Percentiles rank a stretch among this genome's conserved stretches.
phyloP scores from a whole-genome alignment of 2,888 invertebrate species.

The Ceratothoa steindachneri region DNA sequence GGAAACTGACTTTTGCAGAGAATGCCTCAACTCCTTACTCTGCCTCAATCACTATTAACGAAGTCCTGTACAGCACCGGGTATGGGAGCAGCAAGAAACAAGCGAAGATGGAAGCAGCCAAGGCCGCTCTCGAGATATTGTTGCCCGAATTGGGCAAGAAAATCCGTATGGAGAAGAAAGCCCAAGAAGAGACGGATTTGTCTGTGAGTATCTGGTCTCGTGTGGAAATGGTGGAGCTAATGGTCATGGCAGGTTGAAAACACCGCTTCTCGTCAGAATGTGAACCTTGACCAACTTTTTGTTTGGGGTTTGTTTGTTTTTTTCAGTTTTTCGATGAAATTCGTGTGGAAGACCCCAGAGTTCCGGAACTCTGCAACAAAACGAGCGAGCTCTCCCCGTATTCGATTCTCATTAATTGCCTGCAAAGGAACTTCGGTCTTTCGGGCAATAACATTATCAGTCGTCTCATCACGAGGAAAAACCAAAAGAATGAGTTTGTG shows the following conservation, averaged over 20 bases:
- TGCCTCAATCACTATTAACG: conserved; percentile 86
- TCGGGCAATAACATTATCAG: conserved; percentile 82
- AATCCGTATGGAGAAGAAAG: conserved; percentile 60
- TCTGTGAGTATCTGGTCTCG: conserved; percentile 53
- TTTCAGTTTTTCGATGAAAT: conserved; percentile 83
- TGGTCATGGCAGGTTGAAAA: no score
- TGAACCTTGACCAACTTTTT: no score
- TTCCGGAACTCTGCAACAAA: conserved; percentile 91
- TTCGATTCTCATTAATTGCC: conserved; percentile 83
- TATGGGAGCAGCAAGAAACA: conserved; percentile 92
- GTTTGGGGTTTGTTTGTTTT: no score
- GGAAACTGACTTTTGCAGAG: no score
- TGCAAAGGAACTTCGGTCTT: conserved; percentile 86
- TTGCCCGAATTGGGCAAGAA: conserved; percentile 87
- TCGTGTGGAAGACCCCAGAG: conserved; percentile 86
- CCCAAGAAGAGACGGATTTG: conserved; percentile 54
- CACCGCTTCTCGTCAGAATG: no score
- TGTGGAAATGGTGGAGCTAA: not conserved
- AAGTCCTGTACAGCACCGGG: conserved; percentile 88
- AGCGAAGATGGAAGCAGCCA: conserved; percentile 90
- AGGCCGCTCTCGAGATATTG: conserved; percentile 80
- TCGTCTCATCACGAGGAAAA: conserved; percentile 78
- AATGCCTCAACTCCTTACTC: conserved; percentile 91
- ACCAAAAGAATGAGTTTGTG: conserved; percentile 87
- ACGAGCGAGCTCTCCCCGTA: conserved; percentile 94